Percentiles rank a stretch among this genome's conserved stretches.
Conservation (phyloP, 2,888 invertebrate genomes). For the Drosophila koepferae region DNA sequence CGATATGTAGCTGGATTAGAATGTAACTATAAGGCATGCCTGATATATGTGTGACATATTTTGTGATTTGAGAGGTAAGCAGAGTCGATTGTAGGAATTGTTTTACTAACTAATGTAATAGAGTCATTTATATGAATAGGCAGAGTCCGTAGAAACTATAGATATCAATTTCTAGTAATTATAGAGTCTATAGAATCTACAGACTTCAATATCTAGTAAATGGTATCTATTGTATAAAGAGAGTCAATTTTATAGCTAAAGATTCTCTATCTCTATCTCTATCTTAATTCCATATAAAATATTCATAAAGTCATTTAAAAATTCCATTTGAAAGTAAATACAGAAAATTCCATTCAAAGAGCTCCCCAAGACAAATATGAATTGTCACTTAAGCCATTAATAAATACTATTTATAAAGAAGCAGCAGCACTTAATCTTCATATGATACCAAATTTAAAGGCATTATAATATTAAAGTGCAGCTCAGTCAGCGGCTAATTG, state of each 20-base stretch:
- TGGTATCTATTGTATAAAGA: too few species aligned
- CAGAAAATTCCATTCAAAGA: background rate
- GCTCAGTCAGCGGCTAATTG: slow-evolving; percentile 45
- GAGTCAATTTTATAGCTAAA: too few species aligned
- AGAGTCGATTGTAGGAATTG: background rate
- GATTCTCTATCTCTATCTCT: background rate
- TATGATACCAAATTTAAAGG: background rate
- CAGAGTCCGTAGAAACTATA: too few species aligned
- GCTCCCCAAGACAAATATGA: too few species aligned
- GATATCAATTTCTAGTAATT: too few species aligned
- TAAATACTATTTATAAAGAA: background rate
- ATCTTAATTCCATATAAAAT: background rate
- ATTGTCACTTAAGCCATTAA: background rate
- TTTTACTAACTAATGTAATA: background rate
- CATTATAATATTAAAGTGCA: slow-evolving; percentile 18
- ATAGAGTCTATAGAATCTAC: too few species aligned
- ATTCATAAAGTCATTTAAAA: background rate
- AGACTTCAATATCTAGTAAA: too few species aligned
- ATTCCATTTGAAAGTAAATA: background rate
- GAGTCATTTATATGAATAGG: too few species aligned
- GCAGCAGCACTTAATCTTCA: background rate
- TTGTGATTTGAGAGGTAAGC: background rate
- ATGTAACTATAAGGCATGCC: background rate
- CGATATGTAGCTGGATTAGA: background rate
- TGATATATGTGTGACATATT: background rate